These are phyloP conservation scores for Amphimedon queenslandica DNA, from an alignment of 37 sponge, comb jelly and placozoan species.

Conservation along the genomic window DNA sequence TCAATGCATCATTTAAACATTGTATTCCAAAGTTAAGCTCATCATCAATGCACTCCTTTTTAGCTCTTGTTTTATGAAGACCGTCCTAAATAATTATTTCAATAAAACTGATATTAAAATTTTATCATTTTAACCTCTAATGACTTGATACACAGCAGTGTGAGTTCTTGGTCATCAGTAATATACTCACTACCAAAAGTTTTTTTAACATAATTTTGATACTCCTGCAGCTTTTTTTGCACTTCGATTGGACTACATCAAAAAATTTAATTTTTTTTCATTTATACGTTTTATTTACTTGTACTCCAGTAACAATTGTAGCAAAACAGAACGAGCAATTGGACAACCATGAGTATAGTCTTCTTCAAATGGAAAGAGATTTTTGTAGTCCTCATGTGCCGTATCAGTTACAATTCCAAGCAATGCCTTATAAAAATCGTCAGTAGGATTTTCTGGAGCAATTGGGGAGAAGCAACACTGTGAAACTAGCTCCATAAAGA, in stretches of 20 bases:
- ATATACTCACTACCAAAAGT: background rate
- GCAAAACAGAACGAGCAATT: background rate
- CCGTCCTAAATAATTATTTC: background rate
- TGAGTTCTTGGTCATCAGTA: background rate
- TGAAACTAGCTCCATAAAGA: conserved; percentile 3
- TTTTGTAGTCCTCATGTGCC: background rate
- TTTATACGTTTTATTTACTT: background rate
- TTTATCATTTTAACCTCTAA: background rate
- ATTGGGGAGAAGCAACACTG: background rate
- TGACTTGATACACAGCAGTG: conserved; percentile 1
- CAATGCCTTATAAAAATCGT: background rate
- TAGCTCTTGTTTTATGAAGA: background rate
- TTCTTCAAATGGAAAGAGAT: conserved; percentile 8
- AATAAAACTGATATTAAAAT: background rate
- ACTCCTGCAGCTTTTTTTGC: background rate
- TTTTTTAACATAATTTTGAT: background rate
- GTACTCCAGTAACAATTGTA: background rate
- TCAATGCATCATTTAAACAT: background rate
- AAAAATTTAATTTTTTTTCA: background rate
- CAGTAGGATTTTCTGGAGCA: background rate
- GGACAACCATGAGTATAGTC: background rate
- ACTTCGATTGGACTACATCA: background rate
- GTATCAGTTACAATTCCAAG: background rate
- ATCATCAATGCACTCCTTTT: background rate
- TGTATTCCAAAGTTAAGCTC: background rate